Conservation (phyloP, 1,140 invertebrate species). For the Leguminivora glycinivorella region DNA sequence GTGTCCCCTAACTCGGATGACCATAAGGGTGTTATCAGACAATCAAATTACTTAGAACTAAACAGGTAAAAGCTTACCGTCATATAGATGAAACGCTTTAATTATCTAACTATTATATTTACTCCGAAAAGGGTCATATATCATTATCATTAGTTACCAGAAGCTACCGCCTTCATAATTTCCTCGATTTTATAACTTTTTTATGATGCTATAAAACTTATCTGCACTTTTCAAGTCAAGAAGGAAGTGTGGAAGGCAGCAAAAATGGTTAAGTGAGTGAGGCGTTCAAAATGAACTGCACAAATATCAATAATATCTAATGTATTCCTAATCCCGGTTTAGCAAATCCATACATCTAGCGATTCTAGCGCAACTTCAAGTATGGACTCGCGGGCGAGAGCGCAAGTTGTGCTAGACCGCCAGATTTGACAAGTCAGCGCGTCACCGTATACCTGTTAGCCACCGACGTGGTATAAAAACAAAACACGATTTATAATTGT, state of each 20-base stretch:
- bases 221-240: background rate
- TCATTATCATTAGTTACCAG: slow-evolving; percentile 2
- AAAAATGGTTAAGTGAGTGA: too few species aligned
- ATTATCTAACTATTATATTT: background rate
- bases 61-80: slow-evolving; percentile 11
- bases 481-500: too few species aligned
- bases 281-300: too few species aligned
- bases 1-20: background rate
- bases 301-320: too few species aligned
- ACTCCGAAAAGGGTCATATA: background rate
- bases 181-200: background rate
- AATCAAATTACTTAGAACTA: background rate
- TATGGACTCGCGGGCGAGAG: too few species aligned
- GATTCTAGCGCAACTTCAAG: too few species aligned
- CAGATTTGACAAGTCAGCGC: too few species aligned
- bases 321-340: too few species aligned
- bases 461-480: too few species aligned
- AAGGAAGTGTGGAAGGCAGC: background rate
- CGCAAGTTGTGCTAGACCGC: too few species aligned
- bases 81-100: background rate
- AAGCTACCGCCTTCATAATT: slow-evolving; percentile 4
- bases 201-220: background rate
- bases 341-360: too few species aligned
- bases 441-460: too few species aligned
- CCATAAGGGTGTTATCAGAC: slow-evolving; percentile 7